Evolutionary conservation across 2,797 vertebrate genomes (phyloP).

Genomic region (Protosalanx chinensis): DNA sequence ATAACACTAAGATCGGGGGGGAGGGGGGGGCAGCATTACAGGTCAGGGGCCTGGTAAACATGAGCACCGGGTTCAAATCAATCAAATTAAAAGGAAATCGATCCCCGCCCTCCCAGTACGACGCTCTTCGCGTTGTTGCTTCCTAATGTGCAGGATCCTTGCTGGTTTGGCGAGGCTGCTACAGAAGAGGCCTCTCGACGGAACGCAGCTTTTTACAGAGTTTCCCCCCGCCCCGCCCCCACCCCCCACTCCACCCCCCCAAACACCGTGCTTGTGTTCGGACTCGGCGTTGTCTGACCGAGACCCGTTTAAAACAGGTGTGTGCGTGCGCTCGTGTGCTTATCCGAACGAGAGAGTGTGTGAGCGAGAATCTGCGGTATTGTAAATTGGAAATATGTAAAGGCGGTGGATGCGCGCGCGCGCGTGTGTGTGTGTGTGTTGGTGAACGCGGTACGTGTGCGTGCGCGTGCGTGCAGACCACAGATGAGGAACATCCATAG

Average conservation of each 20-base stretch:
- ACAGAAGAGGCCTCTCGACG: conserved; percentile 34
- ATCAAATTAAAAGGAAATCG: not conserved
- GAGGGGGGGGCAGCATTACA: no score
- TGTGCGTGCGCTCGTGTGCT: not conserved
- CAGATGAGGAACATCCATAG: conserved; percentile 6
- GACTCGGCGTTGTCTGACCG: conserved; percentile 5
- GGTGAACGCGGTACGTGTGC: conserved; percentile 9
- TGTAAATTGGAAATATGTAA: no score
- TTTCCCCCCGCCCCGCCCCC: conserved; percentile 28
- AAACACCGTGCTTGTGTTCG: conserved; percentile 12
- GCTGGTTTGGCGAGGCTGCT: conserved; percentile 20
- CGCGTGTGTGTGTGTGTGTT: not conserved
- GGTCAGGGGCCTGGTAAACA: conserved; percentile 4
- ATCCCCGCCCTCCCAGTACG: not conserved
- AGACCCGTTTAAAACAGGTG: conserved; percentile 14
- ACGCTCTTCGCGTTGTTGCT: not conserved
- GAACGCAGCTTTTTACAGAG: conserved; percentile 40
- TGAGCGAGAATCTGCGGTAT: not conserved
- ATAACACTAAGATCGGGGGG: not conserved
- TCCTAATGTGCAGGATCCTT: not conserved
- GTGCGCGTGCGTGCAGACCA: conserved; percentile 5
- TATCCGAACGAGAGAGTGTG: not conserved
- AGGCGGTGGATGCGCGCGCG: not conserved
- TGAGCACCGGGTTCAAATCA: conserved; percentile 27
- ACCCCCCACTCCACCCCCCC: conserved; percentile 5